Evolutionary conservation across 30 jellyfish, hydroid and myxozoan genomes (phyloP).

Genomic region (Clytia hemisphaerica): DNA sequence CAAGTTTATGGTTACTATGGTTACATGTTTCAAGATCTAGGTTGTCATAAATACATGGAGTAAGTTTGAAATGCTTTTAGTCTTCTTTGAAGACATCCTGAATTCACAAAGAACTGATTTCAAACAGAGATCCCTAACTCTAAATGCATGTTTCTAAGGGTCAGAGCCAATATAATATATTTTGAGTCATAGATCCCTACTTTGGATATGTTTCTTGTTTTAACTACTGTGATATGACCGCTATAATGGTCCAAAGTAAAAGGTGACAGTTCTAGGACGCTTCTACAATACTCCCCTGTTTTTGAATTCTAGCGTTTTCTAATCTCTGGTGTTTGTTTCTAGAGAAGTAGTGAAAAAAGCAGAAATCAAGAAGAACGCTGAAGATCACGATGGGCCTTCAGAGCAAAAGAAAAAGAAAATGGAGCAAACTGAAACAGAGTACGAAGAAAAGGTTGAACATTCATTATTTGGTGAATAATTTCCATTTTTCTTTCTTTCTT

Average conservation of each 20-base stretch:
- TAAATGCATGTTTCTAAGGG: background rate
- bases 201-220: background rate
- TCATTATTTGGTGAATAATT: no score
- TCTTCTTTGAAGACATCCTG: background rate
- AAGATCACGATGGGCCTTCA: background rate
- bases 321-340: background rate
- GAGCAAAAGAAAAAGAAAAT: background rate
- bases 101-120: no score
- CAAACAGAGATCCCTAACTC: no score
- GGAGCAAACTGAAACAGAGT: slow-evolving; percentile 3
- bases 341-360: background rate
- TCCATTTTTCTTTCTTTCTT: no score
- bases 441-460: background rate
- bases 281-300: no score
- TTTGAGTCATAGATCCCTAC: background rate
- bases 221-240: no score
- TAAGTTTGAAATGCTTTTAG: slow-evolving; percentile 41
- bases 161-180: background rate
- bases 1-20: slow-evolving; percentile 81
- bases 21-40: slow-evolving; percentile 80
- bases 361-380: background rate
- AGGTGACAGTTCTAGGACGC: no score
- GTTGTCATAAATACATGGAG: slow-evolving; percentile 70
- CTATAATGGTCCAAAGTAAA: no score
- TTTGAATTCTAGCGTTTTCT: no score